Evolutionary conservation across 2,797 vertebrate genomes (phyloP).

Genomic region (Diplodus sargus): DNA sequence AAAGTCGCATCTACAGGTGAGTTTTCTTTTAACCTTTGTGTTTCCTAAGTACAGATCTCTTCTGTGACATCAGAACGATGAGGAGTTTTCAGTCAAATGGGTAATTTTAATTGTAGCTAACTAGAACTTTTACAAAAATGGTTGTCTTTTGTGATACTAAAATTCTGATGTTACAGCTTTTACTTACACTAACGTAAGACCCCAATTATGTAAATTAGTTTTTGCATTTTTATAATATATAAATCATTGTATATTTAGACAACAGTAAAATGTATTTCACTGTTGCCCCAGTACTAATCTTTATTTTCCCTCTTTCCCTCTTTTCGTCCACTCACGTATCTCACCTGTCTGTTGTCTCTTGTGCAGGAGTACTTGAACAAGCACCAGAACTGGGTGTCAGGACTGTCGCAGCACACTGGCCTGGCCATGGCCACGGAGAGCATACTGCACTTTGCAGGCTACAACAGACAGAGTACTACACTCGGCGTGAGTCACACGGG

Average conservation of each 20-base stretch:
- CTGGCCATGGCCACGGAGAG: constrained; percentile 98
- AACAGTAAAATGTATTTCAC: neutral
- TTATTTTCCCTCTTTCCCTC: neutral
- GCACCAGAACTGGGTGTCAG: constrained; percentile 96
- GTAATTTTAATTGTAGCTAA: neutral
- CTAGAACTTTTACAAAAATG: too few relatives aligned
- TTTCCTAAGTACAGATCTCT: neutral
- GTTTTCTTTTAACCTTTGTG: constrained; percentile 5
- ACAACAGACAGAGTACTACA: constrained; percentile 95
- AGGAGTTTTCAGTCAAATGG: neutral
- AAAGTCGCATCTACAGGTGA: constrained; percentile 97
- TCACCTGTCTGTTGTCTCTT: neutral
- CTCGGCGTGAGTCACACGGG: constrained; percentile 89
- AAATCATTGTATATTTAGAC: too few relatives aligned
- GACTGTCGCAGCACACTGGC: constrained; percentile 96
- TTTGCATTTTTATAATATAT: too few relatives aligned
- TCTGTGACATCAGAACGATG: neutral
- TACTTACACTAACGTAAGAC: neutral
- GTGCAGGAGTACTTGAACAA: constrained; percentile 96
- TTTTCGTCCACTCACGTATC: neutral
- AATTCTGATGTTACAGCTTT: too few relatives aligned
- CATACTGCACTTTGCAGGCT: constrained; percentile 95
- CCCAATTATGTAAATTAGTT: neutral
- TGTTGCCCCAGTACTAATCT: neutral
- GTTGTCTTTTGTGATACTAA: too few relatives aligned